Conservation (phyloP, 2,888 invertebrate genomes). For the Parelbella ahira region DNA sequence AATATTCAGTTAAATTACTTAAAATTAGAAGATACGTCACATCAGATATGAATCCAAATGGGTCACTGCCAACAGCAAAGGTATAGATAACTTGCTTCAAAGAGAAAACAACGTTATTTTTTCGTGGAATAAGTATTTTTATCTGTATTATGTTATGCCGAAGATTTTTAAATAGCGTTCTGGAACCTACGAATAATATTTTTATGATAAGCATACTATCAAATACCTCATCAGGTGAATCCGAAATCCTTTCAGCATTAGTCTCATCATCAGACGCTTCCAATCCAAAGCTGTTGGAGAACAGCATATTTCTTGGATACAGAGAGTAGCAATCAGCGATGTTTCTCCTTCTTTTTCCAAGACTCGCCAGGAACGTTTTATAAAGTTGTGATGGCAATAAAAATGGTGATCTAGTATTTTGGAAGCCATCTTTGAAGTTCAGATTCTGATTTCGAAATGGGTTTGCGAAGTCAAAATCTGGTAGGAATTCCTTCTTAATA, state of each 20-base stretch:
- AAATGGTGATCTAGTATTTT: constrained; percentile 71
- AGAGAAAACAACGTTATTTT: no score
- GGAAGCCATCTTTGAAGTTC: constrained; percentile 63
- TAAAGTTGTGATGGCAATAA: constrained; percentile 88
- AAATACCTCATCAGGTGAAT: constrained; percentile 76
- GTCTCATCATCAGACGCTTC: constrained; percentile 72
- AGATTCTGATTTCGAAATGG: constrained; percentile 68
- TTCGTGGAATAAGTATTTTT: no score
- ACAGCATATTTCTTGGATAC: constrained; percentile 80
- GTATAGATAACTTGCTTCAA: no score
- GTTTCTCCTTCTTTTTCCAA: constrained; percentile 69
- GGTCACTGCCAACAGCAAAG: no score
- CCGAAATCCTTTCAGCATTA: constrained; percentile 58
- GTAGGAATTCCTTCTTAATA: constrained; percentile 74
- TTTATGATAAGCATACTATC: background rate
- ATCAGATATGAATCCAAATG: no score
- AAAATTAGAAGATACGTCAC: no score
- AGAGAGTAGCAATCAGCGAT: constrained; percentile 70
- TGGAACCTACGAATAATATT: no score
- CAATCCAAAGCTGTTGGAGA: constrained; percentile 64
- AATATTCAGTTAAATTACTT: no score
- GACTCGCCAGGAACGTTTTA: constrained; percentile 87
- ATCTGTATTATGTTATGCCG: no score
- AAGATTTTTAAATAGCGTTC: no score
- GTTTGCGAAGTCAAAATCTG: constrained; percentile 68